Percentiles rank a stretch among this genome's conserved stretches.
phyloP scores from a whole-genome alignment of 2,888 invertebrate genomes.

The Eupithecia subumbrata region DNA sequence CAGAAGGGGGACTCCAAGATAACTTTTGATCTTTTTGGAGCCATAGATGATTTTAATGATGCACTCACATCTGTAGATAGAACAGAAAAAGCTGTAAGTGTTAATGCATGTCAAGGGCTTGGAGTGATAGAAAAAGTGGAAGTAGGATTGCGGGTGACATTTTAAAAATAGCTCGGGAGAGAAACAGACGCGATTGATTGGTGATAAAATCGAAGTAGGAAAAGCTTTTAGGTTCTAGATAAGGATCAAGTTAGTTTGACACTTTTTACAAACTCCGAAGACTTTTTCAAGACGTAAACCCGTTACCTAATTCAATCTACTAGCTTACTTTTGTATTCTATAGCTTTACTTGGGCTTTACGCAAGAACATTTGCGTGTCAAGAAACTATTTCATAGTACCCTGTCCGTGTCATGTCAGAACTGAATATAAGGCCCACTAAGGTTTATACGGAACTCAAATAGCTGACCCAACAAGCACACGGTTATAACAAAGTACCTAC shows the following conservation, averaged over 20 bases:
- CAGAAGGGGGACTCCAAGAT: constrained; percentile 72
- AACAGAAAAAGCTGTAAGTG: constrained; percentile 81
- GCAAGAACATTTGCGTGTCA: constrained; percentile 19
- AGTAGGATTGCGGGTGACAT: constrained; percentile 78
- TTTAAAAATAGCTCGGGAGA: constrained; percentile 72
- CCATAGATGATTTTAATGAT: constrained; percentile 82
- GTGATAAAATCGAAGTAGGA: constrained; percentile 52
- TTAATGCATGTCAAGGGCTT: constrained; percentile 83
- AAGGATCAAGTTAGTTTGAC: constrained; percentile 9
- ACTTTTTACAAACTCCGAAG: background rate
- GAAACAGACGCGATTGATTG: constrained; percentile 59
- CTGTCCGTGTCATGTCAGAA: constrained; percentile 15
- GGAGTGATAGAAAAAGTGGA: constrained; percentile 76
- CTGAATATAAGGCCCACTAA: constrained; percentile 8
- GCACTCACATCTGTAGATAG: constrained; percentile 79
- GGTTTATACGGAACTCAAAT: constrained; percentile 13
- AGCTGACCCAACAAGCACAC: constrained; percentile 10
- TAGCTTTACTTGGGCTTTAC: constrained; percentile 2
- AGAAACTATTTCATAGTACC: constrained; percentile 16
- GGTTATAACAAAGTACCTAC: background rate
- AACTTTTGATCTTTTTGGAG: constrained; percentile 83
- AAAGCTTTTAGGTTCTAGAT: constrained; percentile 52
- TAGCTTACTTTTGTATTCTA: constrained; percentile 1
- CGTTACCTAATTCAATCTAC: constrained; percentile 2
- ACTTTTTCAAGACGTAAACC: background rate